These are phyloP conservation scores for Furnarius figulus DNA, from an alignment of 2,113 vertebrate genomes.

Conservation along the genomic window DNA sequence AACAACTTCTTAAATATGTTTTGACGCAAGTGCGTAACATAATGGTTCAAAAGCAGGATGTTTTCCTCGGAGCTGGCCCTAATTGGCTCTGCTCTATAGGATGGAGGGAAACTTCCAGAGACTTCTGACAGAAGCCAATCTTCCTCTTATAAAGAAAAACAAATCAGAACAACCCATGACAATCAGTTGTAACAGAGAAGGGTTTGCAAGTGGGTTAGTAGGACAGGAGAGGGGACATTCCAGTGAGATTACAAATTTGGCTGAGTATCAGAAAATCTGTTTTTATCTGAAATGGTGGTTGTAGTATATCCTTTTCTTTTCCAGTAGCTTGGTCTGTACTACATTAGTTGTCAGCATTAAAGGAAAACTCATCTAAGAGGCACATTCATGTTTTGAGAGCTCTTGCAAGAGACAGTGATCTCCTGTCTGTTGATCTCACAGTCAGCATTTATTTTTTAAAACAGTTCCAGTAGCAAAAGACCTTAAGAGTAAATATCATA, in stretches of 20 bases:
- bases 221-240: background rate
- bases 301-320: background rate
- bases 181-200: background rate
- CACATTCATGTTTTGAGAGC: background rate
- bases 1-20: too few relatives aligned
- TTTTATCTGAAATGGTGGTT: background rate
- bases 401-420: background rate
- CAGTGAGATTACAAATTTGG: background rate
- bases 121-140: too few relatives aligned
- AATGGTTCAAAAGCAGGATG: too few relatives aligned
- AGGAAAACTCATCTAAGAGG: background rate
- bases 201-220: background rate
- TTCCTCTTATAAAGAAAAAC: too few relatives aligned
- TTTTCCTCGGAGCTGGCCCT: too few relatives aligned
- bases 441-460: background rate
- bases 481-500: background rate
- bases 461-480: background rate
- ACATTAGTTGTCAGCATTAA: background rate
- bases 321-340: background rate
- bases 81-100: too few relatives aligned
- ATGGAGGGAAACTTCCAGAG: too few relatives aligned
- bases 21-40: too few relatives aligned
- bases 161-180: too few relatives aligned
- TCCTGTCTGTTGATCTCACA: background rate
- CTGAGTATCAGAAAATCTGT: background rate